A percentile compares a stretch with the other conserved stretches of the same genome.
Conservation (phyloP, 2,113 vertebrate species). For the Chloropsis hardwickii region DNA sequence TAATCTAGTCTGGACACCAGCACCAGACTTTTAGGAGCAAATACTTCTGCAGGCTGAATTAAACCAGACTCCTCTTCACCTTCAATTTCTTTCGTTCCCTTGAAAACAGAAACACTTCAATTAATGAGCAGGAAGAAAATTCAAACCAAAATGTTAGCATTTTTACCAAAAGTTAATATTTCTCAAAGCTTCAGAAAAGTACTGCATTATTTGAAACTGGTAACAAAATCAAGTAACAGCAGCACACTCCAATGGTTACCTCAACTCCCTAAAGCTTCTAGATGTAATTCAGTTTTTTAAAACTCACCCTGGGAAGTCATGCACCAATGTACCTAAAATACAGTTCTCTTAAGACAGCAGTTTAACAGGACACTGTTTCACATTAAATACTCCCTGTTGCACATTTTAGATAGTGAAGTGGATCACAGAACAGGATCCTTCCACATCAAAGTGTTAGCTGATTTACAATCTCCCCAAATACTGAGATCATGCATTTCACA, state of each 20-base stretch:
- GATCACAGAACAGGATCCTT: neutral
- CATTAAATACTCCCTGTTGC: neutral
- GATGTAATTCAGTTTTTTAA: neutral
- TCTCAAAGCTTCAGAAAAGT: neutral
- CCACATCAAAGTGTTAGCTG: neutral
- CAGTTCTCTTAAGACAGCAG: neutral
- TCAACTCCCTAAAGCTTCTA: neutral
- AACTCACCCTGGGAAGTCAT: neutral
- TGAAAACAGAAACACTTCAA: slow-evolving; percentile 62
- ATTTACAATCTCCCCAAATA: neutral
- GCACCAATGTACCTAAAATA: neutral
- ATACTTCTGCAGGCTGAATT: slow-evolving; percentile 94
- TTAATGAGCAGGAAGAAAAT: slow-evolving; percentile 29
- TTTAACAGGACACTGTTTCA: neutral
- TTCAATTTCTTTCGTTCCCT: slow-evolving; percentile 86
- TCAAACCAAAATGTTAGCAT: neutral
- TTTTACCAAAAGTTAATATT: neutral
- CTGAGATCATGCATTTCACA: neutral
- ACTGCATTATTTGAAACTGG: neutral
- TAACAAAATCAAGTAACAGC: neutral
- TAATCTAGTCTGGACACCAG: slow-evolving; percentile 95
- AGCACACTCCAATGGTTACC: neutral
- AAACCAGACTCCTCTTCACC: slow-evolving; percentile 88
- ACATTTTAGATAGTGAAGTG: neutral
- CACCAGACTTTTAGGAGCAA: slow-evolving; percentile 97